Evolutionary conservation across 1,140 invertebrate species (phyloP).

Genomic region (Bombus balteatus): DNA sequence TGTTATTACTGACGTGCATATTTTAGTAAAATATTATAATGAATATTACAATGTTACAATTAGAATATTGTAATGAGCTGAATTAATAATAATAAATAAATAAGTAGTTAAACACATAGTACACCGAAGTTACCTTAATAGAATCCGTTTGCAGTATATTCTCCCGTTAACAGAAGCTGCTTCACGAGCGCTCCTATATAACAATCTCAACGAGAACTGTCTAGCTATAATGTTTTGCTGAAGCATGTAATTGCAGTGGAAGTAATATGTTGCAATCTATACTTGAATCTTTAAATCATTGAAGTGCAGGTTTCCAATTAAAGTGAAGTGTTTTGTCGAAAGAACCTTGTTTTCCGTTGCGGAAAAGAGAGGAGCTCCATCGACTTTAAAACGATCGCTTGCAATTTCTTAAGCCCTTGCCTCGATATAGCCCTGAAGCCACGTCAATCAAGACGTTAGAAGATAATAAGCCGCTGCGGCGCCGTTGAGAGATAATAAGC

Average conservation of each 20-base stretch:
- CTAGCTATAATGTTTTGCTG: background rate
- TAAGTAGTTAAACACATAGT: background rate
- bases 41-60: background rate
- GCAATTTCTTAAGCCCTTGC: background rate
- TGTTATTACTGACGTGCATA: background rate
- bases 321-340: background rate
- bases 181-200: background rate
- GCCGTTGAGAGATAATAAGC: slow-evolving; percentile 16
- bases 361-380: background rate
- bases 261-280: background rate
- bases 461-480: slow-evolving; percentile 17
- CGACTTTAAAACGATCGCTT: background rate
- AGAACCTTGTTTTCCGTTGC: background rate
- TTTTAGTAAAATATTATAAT: background rate
- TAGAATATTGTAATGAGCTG: background rate
- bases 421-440: too few species aligned
- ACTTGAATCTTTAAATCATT: background rate
- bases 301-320: slow-evolving; percentile 28
- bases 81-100: background rate
- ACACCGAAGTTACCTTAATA: background rate
- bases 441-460: slow-evolving; percentile 9
- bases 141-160: background rate
- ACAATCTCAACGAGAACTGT: background rate
- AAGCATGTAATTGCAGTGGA: background rate
- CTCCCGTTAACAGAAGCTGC: background rate